phyloP scores from a whole-genome alignment of 2,888 invertebrate species.

The Zygothrica quintamaculata region DNA sequence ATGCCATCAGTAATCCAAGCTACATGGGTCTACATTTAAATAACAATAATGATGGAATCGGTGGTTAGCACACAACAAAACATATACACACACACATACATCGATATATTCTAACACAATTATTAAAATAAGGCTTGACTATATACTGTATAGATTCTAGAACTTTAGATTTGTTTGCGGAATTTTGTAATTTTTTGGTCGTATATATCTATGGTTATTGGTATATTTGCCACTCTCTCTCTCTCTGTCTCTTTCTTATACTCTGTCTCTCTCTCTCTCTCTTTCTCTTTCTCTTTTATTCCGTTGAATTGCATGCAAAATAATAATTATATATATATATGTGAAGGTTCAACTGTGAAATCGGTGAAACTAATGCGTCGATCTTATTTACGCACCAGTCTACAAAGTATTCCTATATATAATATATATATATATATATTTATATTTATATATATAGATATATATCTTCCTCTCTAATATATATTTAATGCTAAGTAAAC shows the following conservation, averaged over 20 bases:
- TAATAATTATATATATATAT: constrained; percentile 11
- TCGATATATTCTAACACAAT: constrained; percentile 32
- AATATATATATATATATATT: constrained; percentile 17
- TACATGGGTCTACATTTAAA: constrained; percentile 83
- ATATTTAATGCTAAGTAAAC: neutral
- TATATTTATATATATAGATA: constrained; percentile 3
- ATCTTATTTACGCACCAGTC: constrained; percentile 83
- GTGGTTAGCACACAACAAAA: constrained; percentile 77
- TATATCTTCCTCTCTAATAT: neutral
- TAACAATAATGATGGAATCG: constrained; percentile 83
- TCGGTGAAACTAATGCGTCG: constrained; percentile 80
- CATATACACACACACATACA: constrained; percentile 26
- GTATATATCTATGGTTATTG: constrained; percentile 42
- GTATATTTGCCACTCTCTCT: constrained; percentile 20
- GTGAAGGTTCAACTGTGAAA: constrained; percentile 68
- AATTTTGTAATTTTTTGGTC: constrained; percentile 23
- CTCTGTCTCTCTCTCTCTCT: constrained; percentile 18
- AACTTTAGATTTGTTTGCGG: constrained; percentile 21
- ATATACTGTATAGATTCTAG: constrained; percentile 2
- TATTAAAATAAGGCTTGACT: constrained; percentile 23
- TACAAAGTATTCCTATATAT: constrained; percentile 79
- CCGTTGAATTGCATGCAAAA: constrained; percentile 63
- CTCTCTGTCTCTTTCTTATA: constrained; percentile 7
- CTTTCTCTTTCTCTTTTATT: constrained; percentile 12
- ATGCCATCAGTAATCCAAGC: constrained; percentile 84